These are phyloP conservation scores for Stramonita haemastoma DNA, from an alignment of 2,888 invertebrate species.

Conservation along the genomic window DNA sequence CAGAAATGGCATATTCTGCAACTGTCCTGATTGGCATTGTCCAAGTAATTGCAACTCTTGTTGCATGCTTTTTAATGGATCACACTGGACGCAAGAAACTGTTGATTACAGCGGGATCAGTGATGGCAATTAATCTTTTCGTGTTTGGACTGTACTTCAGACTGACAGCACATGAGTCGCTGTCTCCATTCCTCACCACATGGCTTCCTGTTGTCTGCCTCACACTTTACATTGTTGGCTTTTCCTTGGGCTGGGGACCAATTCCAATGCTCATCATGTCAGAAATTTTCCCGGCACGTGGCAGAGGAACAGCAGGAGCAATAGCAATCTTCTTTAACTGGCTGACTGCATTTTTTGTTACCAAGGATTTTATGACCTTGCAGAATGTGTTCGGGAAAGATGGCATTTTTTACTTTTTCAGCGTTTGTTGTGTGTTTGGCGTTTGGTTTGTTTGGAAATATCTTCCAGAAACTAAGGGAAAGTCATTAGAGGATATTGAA, in stretches of 20 bases:
- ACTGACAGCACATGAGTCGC: conserved; percentile 22
- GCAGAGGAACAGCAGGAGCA: conserved; percentile 92
- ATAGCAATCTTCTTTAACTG: conserved; percentile 90
- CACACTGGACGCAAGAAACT: conserved; percentile 92
- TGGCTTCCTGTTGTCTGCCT: conserved; percentile 72
- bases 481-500: conserved; percentile 91
- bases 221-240: conserved; percentile 74
- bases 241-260: conserved; percentile 78
- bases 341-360: conserved; percentile 73
- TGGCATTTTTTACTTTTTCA: conserved; percentile 89
- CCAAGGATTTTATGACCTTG: conserved; percentile 71
- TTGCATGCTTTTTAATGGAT: conserved; percentile 92
- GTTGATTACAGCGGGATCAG: conserved; percentile 87
- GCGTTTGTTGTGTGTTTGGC: conserved; percentile 85
- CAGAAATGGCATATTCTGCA: conserved; percentile 86
- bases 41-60: conserved; percentile 91
- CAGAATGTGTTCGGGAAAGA: conserved; percentile 66
- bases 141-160: conserved; percentile 72
- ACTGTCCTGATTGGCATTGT: conserved; percentile 93
- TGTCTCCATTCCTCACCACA: conserved; percentile 34
- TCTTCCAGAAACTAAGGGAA: conserved; percentile 95
- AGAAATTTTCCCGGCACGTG: conserved; percentile 84
- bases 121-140: conserved; percentile 72
- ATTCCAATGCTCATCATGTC: conserved; percentile 78
- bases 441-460: conserved; percentile 88